Conservation (phyloP, 2,797 vertebrate species). For the Xyrichtys novacula region DNA sequence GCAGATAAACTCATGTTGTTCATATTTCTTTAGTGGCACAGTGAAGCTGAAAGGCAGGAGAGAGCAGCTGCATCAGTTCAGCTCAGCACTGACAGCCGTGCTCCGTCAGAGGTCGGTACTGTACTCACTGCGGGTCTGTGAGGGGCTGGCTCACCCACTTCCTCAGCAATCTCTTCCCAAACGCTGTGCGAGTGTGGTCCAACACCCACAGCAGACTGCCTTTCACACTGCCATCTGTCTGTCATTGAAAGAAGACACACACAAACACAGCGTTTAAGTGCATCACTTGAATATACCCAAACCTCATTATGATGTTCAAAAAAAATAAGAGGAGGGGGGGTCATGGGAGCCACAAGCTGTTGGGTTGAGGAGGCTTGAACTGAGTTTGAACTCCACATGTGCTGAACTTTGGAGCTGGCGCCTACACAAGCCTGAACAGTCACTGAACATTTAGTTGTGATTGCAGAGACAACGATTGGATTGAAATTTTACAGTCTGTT, state of each 20-base stretch:
- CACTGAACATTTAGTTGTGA: slow-evolving; percentile 32
- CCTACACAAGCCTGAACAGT: slow-evolving; percentile 25
- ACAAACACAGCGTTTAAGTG: neutral
- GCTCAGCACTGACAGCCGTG: neutral
- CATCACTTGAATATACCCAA: neutral
- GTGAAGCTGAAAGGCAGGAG: slow-evolving; percentile 2
- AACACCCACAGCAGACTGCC: slow-evolving; percentile 96
- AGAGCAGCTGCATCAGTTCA: neutral
- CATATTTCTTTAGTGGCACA: neutral
- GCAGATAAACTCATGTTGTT: neutral
- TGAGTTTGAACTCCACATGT: slow-evolving; percentile 24
- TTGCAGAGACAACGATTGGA: slow-evolving; percentile 14
- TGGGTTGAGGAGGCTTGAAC: slow-evolving; percentile 10
- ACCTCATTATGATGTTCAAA: neutral
- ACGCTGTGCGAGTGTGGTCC: slow-evolving; percentile 92
- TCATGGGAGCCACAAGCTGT: slow-evolving; percentile 17
- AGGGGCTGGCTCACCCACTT: slow-evolving; percentile 96
- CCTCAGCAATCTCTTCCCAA: slow-evolving; percentile 92
- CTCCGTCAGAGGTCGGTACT: slow-evolving; percentile 57
- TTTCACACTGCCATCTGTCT: slow-evolving; percentile 85
- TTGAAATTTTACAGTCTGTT: slow-evolving; percentile 3
- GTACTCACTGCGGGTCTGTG: slow-evolving; percentile 87
- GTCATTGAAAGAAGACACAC: slow-evolving; percentile 21
- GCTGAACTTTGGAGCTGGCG: slow-evolving; percentile 40
- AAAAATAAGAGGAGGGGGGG: slow-evolving; percentile 1